phyloP scores from a whole-genome alignment of 2,113 vertebrate genomes.

The Condylura cristata region DNA sequence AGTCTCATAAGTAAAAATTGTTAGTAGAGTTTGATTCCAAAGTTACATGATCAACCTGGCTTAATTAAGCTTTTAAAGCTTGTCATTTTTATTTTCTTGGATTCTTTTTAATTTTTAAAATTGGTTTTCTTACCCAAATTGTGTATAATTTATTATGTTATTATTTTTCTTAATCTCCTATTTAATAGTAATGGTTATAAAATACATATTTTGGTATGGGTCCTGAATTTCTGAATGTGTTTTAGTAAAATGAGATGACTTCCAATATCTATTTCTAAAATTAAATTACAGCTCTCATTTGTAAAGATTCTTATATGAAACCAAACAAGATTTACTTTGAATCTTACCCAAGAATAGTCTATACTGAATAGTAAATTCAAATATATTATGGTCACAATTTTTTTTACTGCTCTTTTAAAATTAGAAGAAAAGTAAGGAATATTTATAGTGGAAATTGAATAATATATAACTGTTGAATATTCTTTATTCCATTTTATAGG shows the following conservation, averaged over 20 bases:
- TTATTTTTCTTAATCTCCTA: no score
- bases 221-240: constrained; percentile 21
- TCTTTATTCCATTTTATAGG: not conserved
- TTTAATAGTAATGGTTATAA: not conserved
- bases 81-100: not conserved
- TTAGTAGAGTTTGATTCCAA: not conserved
- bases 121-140: no score
- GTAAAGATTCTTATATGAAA: constrained; percentile 49
- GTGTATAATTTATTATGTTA: no score
- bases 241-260: constrained; percentile 13
- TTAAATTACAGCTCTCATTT: constrained; percentile 39
- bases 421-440: not conserved
- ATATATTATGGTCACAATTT: not conserved
- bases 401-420: not conserved
- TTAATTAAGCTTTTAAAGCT: not conserved
- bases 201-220: not conserved
- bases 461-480: not conserved
- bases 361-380: constrained; percentile 48
- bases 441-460: not conserved
- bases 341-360: constrained; percentile 54
- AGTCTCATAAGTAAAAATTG: not conserved
- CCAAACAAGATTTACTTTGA: constrained; percentile 50
- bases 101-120: not conserved
- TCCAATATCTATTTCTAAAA: constrained; percentile 15
- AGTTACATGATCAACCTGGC: not conserved